phyloP scores from a whole-genome alignment of 2,888 invertebrate genomes.

The Melanostoma scalare region DNA sequence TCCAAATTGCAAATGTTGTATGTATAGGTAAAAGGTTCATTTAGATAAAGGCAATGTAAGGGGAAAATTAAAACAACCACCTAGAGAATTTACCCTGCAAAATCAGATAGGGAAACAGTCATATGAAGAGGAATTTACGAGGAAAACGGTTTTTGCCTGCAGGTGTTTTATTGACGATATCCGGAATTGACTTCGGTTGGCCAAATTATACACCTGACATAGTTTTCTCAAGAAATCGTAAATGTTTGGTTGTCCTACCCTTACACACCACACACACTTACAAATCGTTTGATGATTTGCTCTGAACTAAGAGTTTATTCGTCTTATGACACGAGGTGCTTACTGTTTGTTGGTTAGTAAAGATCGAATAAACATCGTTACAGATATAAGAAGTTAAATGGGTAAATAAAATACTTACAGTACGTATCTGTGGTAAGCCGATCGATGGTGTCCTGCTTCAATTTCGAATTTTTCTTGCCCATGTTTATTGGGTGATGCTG shows the following conservation, averaged over 20 bases:
- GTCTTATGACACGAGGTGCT: conserved; percentile 14
- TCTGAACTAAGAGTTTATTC: conserved; percentile 31
- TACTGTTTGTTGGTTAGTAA: conserved; percentile 22
- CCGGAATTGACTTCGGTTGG: conserved; percentile 1
- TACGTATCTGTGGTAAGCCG: conserved; percentile 95
- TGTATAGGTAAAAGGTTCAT: conserved; percentile 6
- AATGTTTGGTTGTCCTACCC: neutral
- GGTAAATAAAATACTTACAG: conserved; percentile 88
- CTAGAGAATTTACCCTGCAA: conserved; percentile 44
- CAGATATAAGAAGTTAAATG: conserved; percentile 23
- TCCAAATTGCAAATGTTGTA: neutral
- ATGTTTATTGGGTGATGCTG: conserved; percentile 83
- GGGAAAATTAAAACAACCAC: conserved; percentile 41
- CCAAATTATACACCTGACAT: conserved; percentile 18
- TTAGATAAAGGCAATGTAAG: conserved; percentile 15
- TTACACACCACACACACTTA: neutral
- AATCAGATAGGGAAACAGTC: neutral
- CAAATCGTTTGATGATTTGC: conserved; percentile 34
- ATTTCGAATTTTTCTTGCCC: conserved; percentile 98
- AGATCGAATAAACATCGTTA: neutral
- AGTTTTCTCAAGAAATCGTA: conserved; percentile 27
- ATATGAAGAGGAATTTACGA: neutral
- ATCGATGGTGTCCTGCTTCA: conserved; percentile 97
- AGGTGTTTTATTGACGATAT: conserved; percentile 15
- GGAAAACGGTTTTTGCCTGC: conserved; percentile 11